Percentiles rank a stretch among this genome's conserved stretches.
Conservation (phyloP, 2,888 invertebrate genomes). For the Rugalucina vietnamica region DNA sequence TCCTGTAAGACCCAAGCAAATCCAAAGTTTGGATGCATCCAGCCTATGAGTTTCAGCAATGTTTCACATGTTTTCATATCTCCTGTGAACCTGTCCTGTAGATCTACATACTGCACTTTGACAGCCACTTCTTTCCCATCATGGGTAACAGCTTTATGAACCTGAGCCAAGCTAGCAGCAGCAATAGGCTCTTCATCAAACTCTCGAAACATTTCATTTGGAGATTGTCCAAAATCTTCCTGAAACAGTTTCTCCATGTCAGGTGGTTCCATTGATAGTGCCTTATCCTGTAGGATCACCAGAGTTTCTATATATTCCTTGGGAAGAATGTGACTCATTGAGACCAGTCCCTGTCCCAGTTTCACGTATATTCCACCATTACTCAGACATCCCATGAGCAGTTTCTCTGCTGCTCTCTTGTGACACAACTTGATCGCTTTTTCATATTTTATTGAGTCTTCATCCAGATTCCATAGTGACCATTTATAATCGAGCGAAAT, state of each 20-base stretch:
- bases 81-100: conserved; percentile 88
- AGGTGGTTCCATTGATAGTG: conserved; percentile 79
- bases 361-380: conserved; percentile 92
- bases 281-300: conserved; percentile 84
- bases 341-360: conserved; percentile 90
- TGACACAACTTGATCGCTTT: conserved; percentile 86
- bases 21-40: conserved; percentile 89
- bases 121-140: conserved; percentile 89
- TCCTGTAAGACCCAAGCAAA: conserved; percentile 91
- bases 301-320: conserved; percentile 88
- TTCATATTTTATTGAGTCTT: conserved; percentile 86
- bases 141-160: conserved; percentile 85
- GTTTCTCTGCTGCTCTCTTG: conserved; percentile 87
- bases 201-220: conserved; percentile 87
- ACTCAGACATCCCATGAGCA: conserved; percentile 88
- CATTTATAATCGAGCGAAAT: conserved; percentile 88
- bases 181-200: conserved; percentile 89
- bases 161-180: conserved; percentile 91
- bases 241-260: conserved; percentile 87
- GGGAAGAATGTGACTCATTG: conserved; percentile 90
- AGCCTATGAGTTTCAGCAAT: conserved; percentile 87
- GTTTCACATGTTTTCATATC: conserved; percentile 89
- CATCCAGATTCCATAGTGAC: conserved; percentile 85
- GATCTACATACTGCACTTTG: conserved; percentile 90
- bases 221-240: conserved; percentile 88